Evolutionary conservation across 2,113 vertebrate species (phyloP).

Genomic region (Cathartes aura): DNA sequence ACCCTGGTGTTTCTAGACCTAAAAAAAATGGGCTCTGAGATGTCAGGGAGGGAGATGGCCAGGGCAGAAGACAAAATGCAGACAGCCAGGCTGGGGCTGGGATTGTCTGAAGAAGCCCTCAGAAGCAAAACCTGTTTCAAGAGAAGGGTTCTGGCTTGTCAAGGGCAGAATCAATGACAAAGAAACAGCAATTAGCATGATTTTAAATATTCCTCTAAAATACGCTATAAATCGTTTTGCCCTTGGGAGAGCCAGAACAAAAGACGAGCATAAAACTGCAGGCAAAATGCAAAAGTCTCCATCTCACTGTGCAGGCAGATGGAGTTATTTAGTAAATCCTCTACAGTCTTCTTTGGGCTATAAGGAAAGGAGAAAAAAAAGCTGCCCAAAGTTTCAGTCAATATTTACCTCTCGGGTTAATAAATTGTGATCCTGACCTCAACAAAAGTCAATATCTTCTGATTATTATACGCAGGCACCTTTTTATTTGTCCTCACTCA

Average conservation of each 20-base stretch:
- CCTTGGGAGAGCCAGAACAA: slow-evolving; percentile 55
- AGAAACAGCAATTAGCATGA: slow-evolving; percentile 62
- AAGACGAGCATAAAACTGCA: slow-evolving; percentile 37
- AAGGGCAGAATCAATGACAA: slow-evolving; percentile 49
- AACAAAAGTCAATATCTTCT: slow-evolving; percentile 72
- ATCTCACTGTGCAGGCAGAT: slow-evolving; percentile 43
- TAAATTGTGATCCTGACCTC: slow-evolving; percentile 76
- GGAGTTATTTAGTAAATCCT: slow-evolving; percentile 60
- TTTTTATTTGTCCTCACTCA: slow-evolving; percentile 67
- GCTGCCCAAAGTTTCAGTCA: slow-evolving; percentile 74
- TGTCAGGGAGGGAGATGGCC: not conserved
- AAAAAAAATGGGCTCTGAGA: not conserved
- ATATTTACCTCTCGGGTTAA: slow-evolving; percentile 78
- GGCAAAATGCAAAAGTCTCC: slow-evolving; percentile 34
- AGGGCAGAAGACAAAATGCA: not conserved
- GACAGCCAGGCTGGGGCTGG: not conserved
- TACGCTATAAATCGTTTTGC: slow-evolving; percentile 6
- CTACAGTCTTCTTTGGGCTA: not conserved
- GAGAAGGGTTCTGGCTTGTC: slow-evolving; percentile 39
- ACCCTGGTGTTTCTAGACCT: not conserved
- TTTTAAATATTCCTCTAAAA: slow-evolving; percentile 72
- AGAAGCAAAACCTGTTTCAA: slow-evolving; percentile 38
- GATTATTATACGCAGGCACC: slow-evolving; percentile 63
- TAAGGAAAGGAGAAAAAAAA: not conserved
- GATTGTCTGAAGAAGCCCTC: not conserved